Conservation (phyloP, 2,888 invertebrate genomes). For the Luperina testacea region DNA sequence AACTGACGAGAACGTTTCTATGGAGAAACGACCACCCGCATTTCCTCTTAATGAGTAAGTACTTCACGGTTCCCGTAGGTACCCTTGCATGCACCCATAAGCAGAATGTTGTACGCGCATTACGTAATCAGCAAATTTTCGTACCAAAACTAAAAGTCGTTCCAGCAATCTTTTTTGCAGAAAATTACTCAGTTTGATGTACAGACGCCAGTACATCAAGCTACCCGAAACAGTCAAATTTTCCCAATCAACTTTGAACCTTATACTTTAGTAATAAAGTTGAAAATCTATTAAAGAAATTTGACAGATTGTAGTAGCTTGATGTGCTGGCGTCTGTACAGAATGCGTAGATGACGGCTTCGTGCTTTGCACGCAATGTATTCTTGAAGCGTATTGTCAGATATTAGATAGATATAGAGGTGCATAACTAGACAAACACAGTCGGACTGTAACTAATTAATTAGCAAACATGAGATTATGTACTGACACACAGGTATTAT, state of each 20-base stretch:
- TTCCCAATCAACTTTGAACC: too few species aligned
- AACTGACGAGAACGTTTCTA: too few species aligned
- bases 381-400: not conserved
- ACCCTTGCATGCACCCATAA: not conserved
- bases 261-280: too few species aligned
- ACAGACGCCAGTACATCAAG: too few species aligned
- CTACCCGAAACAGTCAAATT: too few species aligned
- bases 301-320: too few species aligned
- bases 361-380: not conserved
- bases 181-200: not conserved
- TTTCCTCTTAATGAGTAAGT: too few species aligned
- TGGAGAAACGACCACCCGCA: too few species aligned
- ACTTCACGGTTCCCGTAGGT: not conserved
- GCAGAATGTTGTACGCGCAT: too few species aligned
- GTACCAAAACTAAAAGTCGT: not conserved
- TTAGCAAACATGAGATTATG: conserved; percentile 29
- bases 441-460: not conserved
- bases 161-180: not conserved
- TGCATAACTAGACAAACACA: conserved; percentile 9
- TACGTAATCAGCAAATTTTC: not conserved
- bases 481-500: conserved; percentile 34
- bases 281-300: too few species aligned
- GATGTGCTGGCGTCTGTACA: not conserved
- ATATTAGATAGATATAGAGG: not conserved
- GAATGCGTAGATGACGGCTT: not conserved